Evolutionary conservation across 2,888 invertebrate species (phyloP).

Genomic region (Cheilosia pagana): DNA sequence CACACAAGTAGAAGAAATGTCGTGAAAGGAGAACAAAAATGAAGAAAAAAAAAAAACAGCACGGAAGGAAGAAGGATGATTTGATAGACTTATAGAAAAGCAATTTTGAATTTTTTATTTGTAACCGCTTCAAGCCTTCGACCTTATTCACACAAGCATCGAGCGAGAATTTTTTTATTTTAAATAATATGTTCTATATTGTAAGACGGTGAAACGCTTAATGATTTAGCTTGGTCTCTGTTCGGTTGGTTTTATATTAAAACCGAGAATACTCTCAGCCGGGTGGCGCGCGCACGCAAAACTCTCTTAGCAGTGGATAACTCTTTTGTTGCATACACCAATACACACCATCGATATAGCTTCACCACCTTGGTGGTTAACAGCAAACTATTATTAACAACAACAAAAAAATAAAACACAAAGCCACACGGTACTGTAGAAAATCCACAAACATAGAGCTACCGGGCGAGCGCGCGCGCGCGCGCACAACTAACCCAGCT

Average conservation of each 20-base stretch:
- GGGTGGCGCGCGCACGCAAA: slow-evolving; percentile 25
- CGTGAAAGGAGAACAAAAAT: neutral
- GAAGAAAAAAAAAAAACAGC: neutral
- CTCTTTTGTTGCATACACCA: slow-evolving; percentile 66
- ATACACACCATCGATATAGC: slow-evolving; percentile 49
- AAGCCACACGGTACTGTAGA: slow-evolving; percentile 13
- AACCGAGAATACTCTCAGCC: slow-evolving; percentile 54
- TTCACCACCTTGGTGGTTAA: slow-evolving; percentile 61
- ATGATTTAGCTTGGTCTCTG: slow-evolving; percentile 64
- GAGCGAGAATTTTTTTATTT: slow-evolving; percentile 45
- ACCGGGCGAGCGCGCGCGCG: slow-evolving; percentile 39
- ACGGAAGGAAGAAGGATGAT: slow-evolving; percentile 14
- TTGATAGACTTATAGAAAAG: neutral
- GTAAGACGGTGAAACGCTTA: slow-evolving; percentile 63
- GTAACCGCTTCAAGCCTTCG: slow-evolving; percentile 43
- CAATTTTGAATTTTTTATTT: slow-evolving; percentile 5
- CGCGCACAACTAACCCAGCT: slow-evolving; percentile 40
- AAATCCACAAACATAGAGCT: slow-evolving; percentile 51
- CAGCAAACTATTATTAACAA: slow-evolving; percentile 65
- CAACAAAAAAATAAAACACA: slow-evolving; percentile 55
- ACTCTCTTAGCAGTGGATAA: slow-evolving; percentile 61
- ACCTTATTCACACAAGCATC: slow-evolving; percentile 39
- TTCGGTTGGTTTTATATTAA: slow-evolving; percentile 71
- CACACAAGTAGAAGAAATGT: too few species aligned
- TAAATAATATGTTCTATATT: slow-evolving; percentile 73